Base-by-base conservation (phyloP, 2,113 vertebrate species). In the Rutilus rutilus region DNA sequence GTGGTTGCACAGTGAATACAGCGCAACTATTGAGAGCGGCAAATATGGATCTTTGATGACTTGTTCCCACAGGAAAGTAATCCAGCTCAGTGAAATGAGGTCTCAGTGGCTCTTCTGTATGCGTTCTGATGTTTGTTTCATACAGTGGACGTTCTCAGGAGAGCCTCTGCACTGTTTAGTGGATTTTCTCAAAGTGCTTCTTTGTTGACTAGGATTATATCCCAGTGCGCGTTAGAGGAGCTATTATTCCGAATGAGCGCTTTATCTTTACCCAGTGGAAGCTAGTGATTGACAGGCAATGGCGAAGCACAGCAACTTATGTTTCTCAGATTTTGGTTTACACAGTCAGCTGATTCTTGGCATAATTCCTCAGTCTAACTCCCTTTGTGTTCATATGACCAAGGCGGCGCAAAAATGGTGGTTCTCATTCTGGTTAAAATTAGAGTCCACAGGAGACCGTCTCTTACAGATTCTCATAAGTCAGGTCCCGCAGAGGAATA, bases 41-140 rank as follows among this genome's bases (percentile, higher is more conserved):
- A 90, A 90, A 78, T 78, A 85, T 88, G 78, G 82, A 74, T 85
- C 84, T 77, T 45, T 88, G 87, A 89, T 30, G 6, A 50, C 86
- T 87, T 54, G 69, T 92, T 94, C 93, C 91, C 91, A 90, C 83
- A 91, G 90, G 93, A 93, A 92, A 91, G 87, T 87, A 90, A 92
- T 93, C 93, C 90, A 90, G 82, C 88, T 88, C 90, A 92, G 85
- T 42, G 69, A 90, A 65, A 80, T 85, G 79, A 85, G 36, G 52
- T 50, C 82, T 75, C 64, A 14, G 36, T 86, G 77, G 64, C 76
- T 82, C 80, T 80, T 62, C 64, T 82, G 54, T 78, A 19, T 80
- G 33, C 33, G 78, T 79, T 57, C 45, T 76, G 78, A 47, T 65
- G 81, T 82, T 76, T 85, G 71, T 82, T 65, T 83, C 62, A 78